Conservation (phyloP, 2,113 vertebrate genomes). For the Calypte anna region DNA sequence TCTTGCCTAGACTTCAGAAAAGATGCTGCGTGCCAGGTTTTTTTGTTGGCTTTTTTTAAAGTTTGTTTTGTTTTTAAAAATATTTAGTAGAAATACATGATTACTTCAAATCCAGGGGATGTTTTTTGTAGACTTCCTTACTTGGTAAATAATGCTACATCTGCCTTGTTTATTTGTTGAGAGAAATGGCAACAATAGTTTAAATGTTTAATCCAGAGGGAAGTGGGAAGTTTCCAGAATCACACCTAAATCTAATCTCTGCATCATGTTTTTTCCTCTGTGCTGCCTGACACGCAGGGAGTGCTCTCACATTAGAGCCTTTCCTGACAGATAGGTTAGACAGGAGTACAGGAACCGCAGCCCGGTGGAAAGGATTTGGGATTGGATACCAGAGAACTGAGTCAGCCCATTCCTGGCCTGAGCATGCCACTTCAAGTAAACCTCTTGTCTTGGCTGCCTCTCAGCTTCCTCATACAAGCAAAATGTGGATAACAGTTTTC, state of each 20-base stretch:
- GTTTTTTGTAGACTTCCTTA: conserved; percentile 32
- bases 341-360: background rate
- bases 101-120: conserved; percentile 35
- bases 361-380: conserved; percentile 21
- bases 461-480: conserved; percentile 34
- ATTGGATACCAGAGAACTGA: conserved; percentile 53
- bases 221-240: conserved; percentile 16
- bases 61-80: background rate
- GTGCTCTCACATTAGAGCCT: background rate
- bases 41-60: too few species aligned
- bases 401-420: conserved; percentile 36
- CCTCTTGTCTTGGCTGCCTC: conserved; percentile 23
- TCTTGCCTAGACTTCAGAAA: conserved; percentile 34
- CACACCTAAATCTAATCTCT: background rate
- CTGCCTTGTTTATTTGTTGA: conserved; percentile 9
- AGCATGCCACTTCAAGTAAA: conserved; percentile 28
- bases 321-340: background rate
- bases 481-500: background rate
- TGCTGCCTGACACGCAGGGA: background rate
- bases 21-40: background rate
- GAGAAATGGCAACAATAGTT: background rate
- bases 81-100: conserved; percentile 34
- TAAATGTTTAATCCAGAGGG: background rate
- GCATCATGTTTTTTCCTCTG: background rate
- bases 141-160: conserved; percentile 36